Percentiles rank a stretch among this genome's conserved stretches.
These are phyloP conservation scores for Carassius gibelio DNA, from an alignment of 2,113 vertebrate species.

Conservation along the genomic window DNA sequence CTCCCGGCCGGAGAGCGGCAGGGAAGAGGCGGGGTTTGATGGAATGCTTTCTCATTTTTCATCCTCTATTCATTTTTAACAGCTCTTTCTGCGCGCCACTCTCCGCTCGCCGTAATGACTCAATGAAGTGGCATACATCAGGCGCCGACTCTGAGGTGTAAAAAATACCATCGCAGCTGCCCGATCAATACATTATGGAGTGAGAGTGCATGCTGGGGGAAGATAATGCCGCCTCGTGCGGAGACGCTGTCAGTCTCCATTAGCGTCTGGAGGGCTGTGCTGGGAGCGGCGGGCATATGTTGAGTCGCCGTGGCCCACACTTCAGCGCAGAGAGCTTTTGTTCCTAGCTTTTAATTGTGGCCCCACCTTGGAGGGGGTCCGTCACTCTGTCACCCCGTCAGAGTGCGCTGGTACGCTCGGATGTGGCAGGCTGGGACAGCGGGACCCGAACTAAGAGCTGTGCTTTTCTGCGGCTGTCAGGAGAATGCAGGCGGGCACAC, in stretches of 20 bases:
- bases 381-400: slow-evolving; percentile 33
- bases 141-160: slow-evolving; percentile 71
- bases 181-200: slow-evolving; percentile 83
- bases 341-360: slow-evolving; percentile 52
- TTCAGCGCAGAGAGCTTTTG: slow-evolving; percentile 31
- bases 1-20: not conserved
- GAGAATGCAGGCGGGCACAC: slow-evolving; percentile 12
- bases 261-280: slow-evolving; percentile 75
- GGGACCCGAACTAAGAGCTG: slow-evolving; percentile 44
- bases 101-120: slow-evolving; percentile 55
- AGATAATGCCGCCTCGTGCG: slow-evolving; percentile 86
- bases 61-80: slow-evolving; percentile 73
- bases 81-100: slow-evolving; percentile 64
- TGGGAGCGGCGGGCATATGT: slow-evolving; percentile 68
- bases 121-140: slow-evolving; percentile 64
- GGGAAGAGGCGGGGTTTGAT: slow-evolving; percentile 7
- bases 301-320: slow-evolving; percentile 26
- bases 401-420: not conserved
- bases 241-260: slow-evolving; percentile 82
- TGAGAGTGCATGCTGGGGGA: slow-evolving; percentile 78
- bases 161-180: slow-evolving; percentile 79
- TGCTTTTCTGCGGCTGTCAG: slow-evolving; percentile 29
- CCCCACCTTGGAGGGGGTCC: slow-evolving; percentile 37
- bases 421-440: slow-evolving; percentile 40
- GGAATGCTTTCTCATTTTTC: slow-evolving; percentile 66